Evolutionary conservation across 2,888 invertebrate species (phyloP).

Genomic region (Ornithoptera alexandrae): DNA sequence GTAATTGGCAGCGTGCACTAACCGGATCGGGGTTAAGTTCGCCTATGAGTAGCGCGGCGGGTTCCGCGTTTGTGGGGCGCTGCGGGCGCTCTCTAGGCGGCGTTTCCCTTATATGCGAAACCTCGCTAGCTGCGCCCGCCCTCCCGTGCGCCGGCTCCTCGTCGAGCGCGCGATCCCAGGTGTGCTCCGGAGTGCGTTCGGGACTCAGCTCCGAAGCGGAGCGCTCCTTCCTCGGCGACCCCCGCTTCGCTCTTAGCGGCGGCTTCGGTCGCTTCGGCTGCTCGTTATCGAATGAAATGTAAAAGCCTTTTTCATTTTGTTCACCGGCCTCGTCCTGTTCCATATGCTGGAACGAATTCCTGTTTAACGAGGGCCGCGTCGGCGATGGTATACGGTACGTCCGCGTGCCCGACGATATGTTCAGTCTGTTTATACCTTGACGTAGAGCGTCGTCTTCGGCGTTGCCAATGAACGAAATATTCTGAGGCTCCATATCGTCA

Average conservation of each 20-base stretch:
- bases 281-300: constrained; percentile 95
- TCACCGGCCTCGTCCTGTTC: constrained; percentile 58
- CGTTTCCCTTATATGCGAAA: constrained; percentile 45
- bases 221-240: constrained; percentile 87
- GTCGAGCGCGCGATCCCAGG: constrained; percentile 16
- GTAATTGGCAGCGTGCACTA: constrained; percentile 23
- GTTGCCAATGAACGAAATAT: constrained; percentile 93
- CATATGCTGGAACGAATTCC: constrained; percentile 85
- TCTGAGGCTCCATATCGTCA: constrained; percentile 96
- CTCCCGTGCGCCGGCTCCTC: constrained; percentile 40
- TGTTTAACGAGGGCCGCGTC: constrained; percentile 85
- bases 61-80: constrained; percentile 49
- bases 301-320: constrained; percentile 90
- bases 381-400: constrained; percentile 95
- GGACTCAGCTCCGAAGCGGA: constrained; percentile 54
- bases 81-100: constrained; percentile 49
- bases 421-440: constrained; percentile 86
- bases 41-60: constrained; percentile 69
- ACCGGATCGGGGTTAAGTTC: constrained; percentile 71
- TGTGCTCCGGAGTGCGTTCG: constrained; percentile 57
- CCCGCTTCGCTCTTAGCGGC: constrained; percentile 86
- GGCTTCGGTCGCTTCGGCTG: constrained; percentile 94
- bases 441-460: constrained; percentile 79
- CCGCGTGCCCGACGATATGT: constrained; percentile 92
- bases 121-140: constrained; percentile 34